Evolutionary conservation across 2,113 vertebrate genomes (phyloP).

Genomic region (Chamaea fasciata): DNA sequence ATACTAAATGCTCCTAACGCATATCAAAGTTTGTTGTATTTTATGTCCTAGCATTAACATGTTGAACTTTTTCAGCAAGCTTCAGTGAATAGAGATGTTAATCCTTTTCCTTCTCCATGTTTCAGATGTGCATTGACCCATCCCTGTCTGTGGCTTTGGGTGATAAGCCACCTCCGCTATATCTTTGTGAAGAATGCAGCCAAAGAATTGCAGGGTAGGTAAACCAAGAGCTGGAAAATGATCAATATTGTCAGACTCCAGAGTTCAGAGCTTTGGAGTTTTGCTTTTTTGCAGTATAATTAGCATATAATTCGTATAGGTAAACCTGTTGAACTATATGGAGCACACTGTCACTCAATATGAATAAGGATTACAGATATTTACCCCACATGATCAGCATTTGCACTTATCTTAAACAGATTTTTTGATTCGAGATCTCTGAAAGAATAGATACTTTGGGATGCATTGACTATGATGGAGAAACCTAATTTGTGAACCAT

Average conservation of each 20-base stretch:
- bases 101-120: conserved; percentile 44
- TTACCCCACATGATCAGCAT: neutral
- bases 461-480: neutral
- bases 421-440: neutral
- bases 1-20: neutral
- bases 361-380: neutral
- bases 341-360: neutral
- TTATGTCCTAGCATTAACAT: neutral
- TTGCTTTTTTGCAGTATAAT: neutral
- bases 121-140: conserved; percentile 98
- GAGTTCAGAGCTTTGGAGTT: neutral
- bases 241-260: neutral
- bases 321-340: neutral
- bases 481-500: neutral
- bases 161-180: conserved; percentile 97
- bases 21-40: neutral
- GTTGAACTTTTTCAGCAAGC: neutral
- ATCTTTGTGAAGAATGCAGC: conserved; percentile 98
- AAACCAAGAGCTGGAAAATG: neutral
- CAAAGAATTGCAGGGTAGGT: conserved; percentile 94
- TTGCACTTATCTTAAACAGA: neutral
- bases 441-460: neutral
- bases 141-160: conserved; percentile 94
- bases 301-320: neutral
- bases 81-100: neutral